phyloP scores from a whole-genome alignment of 2,888 invertebrate genomes.

The Diogma glabrata region DNA sequence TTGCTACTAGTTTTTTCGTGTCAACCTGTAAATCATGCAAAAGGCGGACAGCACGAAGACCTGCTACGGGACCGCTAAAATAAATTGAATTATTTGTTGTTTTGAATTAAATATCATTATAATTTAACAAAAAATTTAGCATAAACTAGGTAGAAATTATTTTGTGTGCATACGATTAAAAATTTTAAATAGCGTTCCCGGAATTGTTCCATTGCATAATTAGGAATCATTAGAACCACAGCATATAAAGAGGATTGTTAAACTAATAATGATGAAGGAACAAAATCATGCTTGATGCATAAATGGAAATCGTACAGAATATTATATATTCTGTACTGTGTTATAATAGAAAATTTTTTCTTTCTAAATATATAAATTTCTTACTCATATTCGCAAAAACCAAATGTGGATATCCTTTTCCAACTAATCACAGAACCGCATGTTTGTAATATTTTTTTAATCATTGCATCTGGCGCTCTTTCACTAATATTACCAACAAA shows the following conservation, averaged over 20 bases:
- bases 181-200: no score
- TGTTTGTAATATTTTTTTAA: slow-evolving; percentile 79
- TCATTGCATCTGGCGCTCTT: slow-evolving; percentile 88
- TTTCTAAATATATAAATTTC: no score
- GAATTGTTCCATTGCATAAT: background rate
- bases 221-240: no score
- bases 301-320: no score
- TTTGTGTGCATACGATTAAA: no score
- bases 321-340: no score
- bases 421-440: slow-evolving; percentile 93
- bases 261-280: no score
- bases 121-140: background rate
- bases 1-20: slow-evolving; percentile 87
- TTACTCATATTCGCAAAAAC: slow-evolving; percentile 90
- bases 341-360: no score
- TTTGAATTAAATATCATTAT: no score
- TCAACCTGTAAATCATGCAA: slow-evolving; percentile 88
- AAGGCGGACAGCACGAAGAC: slow-evolving; percentile 82
- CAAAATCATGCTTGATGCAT: background rate
- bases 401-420: slow-evolving; percentile 96
- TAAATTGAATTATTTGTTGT: no score
- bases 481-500: slow-evolving; percentile 95
- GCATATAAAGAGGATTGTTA: no score
- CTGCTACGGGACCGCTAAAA: slow-evolving; percentile 73
- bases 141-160: background rate